Base-by-base conservation (phyloP, 2,113 vertebrate genomes). In the Suncus etruscus region DNA sequence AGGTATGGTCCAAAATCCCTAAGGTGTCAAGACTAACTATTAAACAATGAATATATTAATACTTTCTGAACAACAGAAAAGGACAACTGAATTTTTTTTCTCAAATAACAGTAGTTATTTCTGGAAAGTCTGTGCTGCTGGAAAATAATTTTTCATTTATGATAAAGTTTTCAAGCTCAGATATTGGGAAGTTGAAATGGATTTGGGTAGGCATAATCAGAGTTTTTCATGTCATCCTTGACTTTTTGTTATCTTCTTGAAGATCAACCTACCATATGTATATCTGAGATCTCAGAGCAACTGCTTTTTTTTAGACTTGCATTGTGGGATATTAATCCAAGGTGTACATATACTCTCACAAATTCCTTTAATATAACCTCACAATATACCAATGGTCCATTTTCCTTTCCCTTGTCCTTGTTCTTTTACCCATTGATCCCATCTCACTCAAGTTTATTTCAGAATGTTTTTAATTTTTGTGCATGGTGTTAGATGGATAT, bases 291-390 rank as follows among this genome's bases (percentile, higher is more conserved):
- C 39, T 29, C 24, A 1, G 27, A 32, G 7, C 54, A 39, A 63
- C 50, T 70, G n/a, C 11, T 9, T 47, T 51, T 51, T 54, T 54
- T 22, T 39, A 4, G 61, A 15, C 66, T 39, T 58, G 73, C 27
- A 29, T 25, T 29, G 1, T 68, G 1, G 18, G n/a, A 20, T 27
- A 54, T 0, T 9, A 8, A 32, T n/a, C 20, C 6, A 29, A 39
- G 12, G n/a, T 14, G 1, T 11, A 0, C 1, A 20, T 27, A 54
- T 65, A 16, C n/a, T 11, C 24, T 54, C 50, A 12, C 2, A 1
- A 1, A 18, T 8, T 73, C 0, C 14, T 69, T 3, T 22, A 10
- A 16, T 9, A 11, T 20, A 6, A 1, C 5, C 4, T 39, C 7
- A 45, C 24, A 24, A 11, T n/a, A 3, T 6, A 31, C 16, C 6